Conservation (phyloP, 2,113 vertebrate genomes). For the Xiphophorus hellerii region DNA sequence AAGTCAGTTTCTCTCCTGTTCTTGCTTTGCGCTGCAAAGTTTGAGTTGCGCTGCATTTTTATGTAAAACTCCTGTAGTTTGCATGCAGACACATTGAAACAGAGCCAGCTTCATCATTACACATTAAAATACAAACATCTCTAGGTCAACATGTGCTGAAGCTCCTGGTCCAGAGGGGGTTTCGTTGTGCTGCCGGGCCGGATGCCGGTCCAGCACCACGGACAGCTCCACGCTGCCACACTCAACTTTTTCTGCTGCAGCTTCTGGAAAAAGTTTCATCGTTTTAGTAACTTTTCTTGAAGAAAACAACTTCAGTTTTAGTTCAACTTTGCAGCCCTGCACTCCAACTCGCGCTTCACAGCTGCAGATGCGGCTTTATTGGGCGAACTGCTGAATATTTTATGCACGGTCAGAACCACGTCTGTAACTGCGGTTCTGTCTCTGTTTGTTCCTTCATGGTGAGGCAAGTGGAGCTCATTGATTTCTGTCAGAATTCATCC, state of each 20-base stretch:
- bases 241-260: slow-evolving; percentile 40
- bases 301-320: background rate
- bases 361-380: slow-evolving; percentile 8
- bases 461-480: slow-evolving; percentile 37
- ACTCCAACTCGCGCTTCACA: background rate
- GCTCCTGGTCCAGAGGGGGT: slow-evolving; percentile 11
- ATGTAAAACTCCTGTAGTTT: background rate
- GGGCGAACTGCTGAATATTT: slow-evolving; percentile 66
- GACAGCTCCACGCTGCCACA: slow-evolving; percentile 51
- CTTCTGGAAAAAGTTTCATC: slow-evolving; percentile 24
- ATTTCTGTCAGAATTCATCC: slow-evolving; percentile 35
- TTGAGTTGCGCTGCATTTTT: slow-evolving; percentile 29
- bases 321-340: slow-evolving; percentile 14
- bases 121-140: background rate
- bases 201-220: slow-evolving; percentile 70
- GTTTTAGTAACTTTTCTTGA: slow-evolving; percentile 16
- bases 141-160: background rate
- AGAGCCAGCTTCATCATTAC: background rate
- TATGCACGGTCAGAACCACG: slow-evolving; percentile 51
- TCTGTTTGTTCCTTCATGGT: slow-evolving; percentile 28
- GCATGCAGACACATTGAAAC: background rate
- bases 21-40: slow-evolving; percentile 39
- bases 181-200: slow-evolving; percentile 19
- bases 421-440: slow-evolving; percentile 59
- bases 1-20: slow-evolving; percentile 14